Evolutionary conservation across 2,888 invertebrate genomes (phyloP).

Genomic region (Xanthorhoe designata): DNA sequence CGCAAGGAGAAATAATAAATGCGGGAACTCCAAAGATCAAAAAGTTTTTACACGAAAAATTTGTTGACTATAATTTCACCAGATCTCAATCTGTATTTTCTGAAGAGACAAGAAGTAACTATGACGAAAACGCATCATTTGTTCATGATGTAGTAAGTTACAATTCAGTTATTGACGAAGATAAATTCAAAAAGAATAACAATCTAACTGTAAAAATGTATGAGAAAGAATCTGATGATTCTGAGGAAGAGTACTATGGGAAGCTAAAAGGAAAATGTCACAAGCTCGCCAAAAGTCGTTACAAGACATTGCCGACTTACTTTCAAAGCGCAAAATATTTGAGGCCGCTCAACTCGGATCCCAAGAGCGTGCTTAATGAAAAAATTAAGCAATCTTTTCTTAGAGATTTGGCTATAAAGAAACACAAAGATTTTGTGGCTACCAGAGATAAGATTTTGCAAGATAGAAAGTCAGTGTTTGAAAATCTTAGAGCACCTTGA

Average conservation of each 20-base stretch:
- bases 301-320: slow-evolving; percentile 68
- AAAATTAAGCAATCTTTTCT: slow-evolving; percentile 73
- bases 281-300: slow-evolving; percentile 70
- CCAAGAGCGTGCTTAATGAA: slow-evolving; percentile 56
- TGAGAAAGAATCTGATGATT: slow-evolving; percentile 63
- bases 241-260: slow-evolving; percentile 59
- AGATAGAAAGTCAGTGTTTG: slow-evolving; percentile 83
- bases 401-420: slow-evolving; percentile 82
- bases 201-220: slow-evolving; percentile 65
- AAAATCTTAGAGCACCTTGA: not conserved
- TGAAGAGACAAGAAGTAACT: slow-evolving; percentile 54
- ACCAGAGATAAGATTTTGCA: slow-evolving; percentile 86
- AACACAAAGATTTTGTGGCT: slow-evolving; percentile 82
- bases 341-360: slow-evolving; percentile 52
- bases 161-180: slow-evolving; percentile 70
- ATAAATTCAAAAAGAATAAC: slow-evolving; percentile 52
- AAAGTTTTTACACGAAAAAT: slow-evolving; percentile 70
- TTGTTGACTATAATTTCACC: slow-evolving; percentile 56
- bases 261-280: slow-evolving; percentile 71
- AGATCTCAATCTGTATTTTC: slow-evolving; percentile 67
- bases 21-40: slow-evolving; percentile 75
- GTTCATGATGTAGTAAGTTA: slow-evolving; percentile 64
- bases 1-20: slow-evolving; percentile 81
- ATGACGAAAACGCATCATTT: slow-evolving; percentile 46
- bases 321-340: slow-evolving; percentile 77